Base-by-base conservation (phyloP, 2,797 vertebrate species). In the Eulemur coronatus region DNA sequence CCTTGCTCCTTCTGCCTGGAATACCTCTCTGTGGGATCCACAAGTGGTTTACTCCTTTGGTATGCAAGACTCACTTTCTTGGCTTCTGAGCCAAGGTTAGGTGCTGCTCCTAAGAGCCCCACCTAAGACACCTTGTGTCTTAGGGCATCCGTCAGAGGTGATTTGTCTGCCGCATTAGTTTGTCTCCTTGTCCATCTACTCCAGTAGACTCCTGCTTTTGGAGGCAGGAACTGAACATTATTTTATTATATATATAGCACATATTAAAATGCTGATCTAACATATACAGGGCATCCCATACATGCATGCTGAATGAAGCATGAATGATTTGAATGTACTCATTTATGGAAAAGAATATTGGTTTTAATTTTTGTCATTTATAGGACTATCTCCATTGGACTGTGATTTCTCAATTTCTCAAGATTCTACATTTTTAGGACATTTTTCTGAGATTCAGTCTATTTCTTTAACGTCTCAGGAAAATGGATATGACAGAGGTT, bases 21-120 rank as follows among this genome's bases (percentile, higher is more conserved):
- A 9, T 28, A 12, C 5, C 3, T 48, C 8, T 76, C 2, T 46
- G 4, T 30, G 30, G 43, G 69, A 69, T 38, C 2, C 2, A 24
- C 13, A 61, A 78, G n/a, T 52, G 2, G 0, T 20, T 41, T 20
- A 4, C 7, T 65, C 18, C 10, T 2, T 88, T 28, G 65, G 3
- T 28, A 12, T 41, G 70, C 1, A 14, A 46, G 24, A 41, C 5
- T 70, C n/a, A 33, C 8, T 78, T 41, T 13, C 13, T 65, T 92
- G 43, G 24, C 52, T 67, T 94, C 24, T 24, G 43, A 48, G 30
- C 35, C 17, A 48, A 59, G 41, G 4, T 0, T 24, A 15, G 28
- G 5, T 52, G 2, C 3, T 84, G 0, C 33, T 78, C 24, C 15
- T 26, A 9, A 0, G 0, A 2, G 7, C 1, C 5, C 5, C 4